These are phyloP conservation scores for Celastrina argiolus DNA, from an alignment of 2,888 invertebrate species.

Conservation along the genomic window DNA sequence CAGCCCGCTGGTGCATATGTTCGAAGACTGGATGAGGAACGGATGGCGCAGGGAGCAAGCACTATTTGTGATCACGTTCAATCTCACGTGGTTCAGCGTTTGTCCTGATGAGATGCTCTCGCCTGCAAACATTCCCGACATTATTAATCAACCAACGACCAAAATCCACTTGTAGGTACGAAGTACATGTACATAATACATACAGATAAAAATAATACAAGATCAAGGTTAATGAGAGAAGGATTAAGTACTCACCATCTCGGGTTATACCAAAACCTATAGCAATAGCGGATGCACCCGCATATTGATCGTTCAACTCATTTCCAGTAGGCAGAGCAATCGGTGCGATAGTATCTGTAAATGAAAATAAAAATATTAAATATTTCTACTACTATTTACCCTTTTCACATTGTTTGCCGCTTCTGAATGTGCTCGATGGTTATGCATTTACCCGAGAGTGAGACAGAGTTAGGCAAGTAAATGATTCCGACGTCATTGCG, in stretches of 20 bases:
- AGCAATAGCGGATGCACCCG: conserved; percentile 42
- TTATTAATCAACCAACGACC: no score
- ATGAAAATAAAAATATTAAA: neutral
- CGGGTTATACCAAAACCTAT: conserved; percentile 48
- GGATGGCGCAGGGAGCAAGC: conserved; percentile 40
- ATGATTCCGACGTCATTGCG: conserved; percentile 51
- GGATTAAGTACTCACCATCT: conserved; percentile 31
- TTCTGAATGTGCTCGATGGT: neutral
- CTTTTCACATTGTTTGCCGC: no score
- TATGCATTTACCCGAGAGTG: conserved; percentile 41
- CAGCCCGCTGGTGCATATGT: conserved; percentile 42
- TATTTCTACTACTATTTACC: neutral
- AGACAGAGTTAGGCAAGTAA: conserved; percentile 39
- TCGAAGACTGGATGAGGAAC: conserved; percentile 38
- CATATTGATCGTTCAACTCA: conserved; percentile 40
- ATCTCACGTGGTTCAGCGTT: conserved; percentile 31
- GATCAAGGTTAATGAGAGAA: conserved; percentile 31
- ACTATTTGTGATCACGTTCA: conserved; percentile 46
- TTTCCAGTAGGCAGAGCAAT: conserved; percentile 35
- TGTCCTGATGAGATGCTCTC: conserved; percentile 13
- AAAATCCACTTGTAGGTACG: neutral
- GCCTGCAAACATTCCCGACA: conserved; percentile 2
- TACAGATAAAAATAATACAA: no score
- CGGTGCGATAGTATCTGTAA: conserved; percentile 32
- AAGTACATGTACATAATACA: no score